phyloP scores from a whole-genome alignment of 2,888 invertebrate genomes.

The Ecdyonurus torrentis region DNA sequence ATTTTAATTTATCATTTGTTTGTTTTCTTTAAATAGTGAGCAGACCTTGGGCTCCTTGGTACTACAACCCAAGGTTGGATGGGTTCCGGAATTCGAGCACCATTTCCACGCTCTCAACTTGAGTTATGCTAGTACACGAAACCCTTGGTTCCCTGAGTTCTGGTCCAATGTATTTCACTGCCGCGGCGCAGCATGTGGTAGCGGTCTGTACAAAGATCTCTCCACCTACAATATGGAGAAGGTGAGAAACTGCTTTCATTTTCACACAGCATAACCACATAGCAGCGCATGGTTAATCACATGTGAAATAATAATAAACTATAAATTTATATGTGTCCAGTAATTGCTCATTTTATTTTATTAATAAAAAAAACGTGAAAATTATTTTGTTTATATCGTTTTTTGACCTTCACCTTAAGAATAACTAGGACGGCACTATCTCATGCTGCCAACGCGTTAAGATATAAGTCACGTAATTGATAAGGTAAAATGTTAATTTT shows the following conservation, averaged over 20 bases:
- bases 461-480: too few species aligned
- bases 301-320: background rate
- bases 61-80: conserved; percentile 12
- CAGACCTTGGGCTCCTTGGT: conserved; percentile 12
- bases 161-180: conserved; percentile 24
- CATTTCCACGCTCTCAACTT: conserved; percentile 17
- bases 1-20: background rate
- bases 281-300: background rate
- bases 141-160: conserved; percentile 29
- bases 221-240: conserved; percentile 12
- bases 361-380: too few species aligned
- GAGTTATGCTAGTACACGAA: conserved; percentile 17
- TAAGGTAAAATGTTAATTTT: background rate
- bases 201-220: conserved; percentile 11
- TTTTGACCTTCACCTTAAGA: too few species aligned
- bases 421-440: too few species aligned
- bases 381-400: too few species aligned
- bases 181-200: conserved; percentile 16
- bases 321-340: background rate
- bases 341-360: background rate
- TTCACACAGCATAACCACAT: background rate
- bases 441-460: too few species aligned
- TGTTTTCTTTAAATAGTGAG: conserved; percentile 8
- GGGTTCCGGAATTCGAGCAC: conserved; percentile 17
- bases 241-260: conserved; percentile 8